A percentile compares a stretch with the other conserved stretches of the same genome.
These are phyloP conservation scores for Oscarella lobularis DNA, from an alignment of 37 sponge, comb jelly and placozoan genomes.

Conservation along the genomic window DNA sequence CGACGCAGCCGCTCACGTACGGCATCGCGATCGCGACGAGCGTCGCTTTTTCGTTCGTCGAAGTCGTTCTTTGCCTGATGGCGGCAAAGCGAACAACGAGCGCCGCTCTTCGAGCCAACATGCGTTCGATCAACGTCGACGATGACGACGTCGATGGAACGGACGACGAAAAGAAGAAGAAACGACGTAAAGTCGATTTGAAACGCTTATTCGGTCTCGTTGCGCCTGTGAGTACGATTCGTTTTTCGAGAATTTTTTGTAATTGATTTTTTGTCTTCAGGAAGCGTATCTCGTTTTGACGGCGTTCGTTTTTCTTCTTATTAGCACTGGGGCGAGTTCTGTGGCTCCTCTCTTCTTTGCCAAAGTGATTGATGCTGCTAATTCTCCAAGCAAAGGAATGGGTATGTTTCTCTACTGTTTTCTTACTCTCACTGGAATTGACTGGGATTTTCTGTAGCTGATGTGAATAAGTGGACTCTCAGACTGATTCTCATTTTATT, in stretches of 20 bases:
- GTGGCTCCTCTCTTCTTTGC: constrained; percentile 66
- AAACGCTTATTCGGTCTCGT: constrained; percentile 29
- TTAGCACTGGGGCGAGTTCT: constrained; percentile 21
- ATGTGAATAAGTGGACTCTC: constrained; percentile 29
- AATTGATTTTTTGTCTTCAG: too few species aligned
- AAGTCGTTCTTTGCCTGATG: constrained; percentile 15
- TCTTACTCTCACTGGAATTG: background rate
- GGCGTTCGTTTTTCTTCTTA: constrained; percentile 25
- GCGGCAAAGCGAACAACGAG: constrained; percentile 20
- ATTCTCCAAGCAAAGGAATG: constrained; percentile 19
- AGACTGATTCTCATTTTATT: constrained; percentile 42
- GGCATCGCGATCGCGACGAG: constrained; percentile 25
- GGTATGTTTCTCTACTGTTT: background rate
- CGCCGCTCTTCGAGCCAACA: constrained; percentile 7
- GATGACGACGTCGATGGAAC: constrained; percentile 3
- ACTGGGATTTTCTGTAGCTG: constrained; percentile 10
- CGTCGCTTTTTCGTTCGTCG: constrained; percentile 26
- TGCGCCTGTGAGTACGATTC: constrained; percentile 28
- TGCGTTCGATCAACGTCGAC: constrained; percentile 19
- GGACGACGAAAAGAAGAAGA: constrained; percentile 4
- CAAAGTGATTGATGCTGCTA: constrained; percentile 42
- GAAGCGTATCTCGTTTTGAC: too few species aligned
- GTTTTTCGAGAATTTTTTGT: background rate
- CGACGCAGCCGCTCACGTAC: too few species aligned
- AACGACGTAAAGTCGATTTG: constrained; percentile 19